Evolutionary conservation across 2,888 invertebrate genomes (phyloP).

Genomic region (Danaus chrysippus): DNA sequence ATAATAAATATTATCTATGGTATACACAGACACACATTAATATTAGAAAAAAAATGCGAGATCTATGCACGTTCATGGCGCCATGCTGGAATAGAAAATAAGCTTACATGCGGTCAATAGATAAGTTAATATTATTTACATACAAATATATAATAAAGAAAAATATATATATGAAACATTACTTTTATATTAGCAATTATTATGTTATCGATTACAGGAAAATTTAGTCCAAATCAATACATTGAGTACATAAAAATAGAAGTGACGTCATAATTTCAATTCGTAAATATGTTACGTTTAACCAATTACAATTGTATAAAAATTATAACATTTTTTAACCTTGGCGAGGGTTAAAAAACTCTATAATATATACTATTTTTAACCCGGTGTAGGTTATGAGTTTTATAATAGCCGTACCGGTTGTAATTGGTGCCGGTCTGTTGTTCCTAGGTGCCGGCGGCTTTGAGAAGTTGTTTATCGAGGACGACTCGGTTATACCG

Average conservation of each 20-base stretch:
- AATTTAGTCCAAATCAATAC: no score
- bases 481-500: constrained; percentile 46
- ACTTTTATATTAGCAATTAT: constrained; percentile 18
- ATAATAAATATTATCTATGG: constrained; percentile 15
- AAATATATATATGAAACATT: not conserved
- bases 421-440: constrained; percentile 50
- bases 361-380: no score
- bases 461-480: constrained; percentile 45
- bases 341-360: no score
- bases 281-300: no score
- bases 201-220: no score
- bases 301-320: no score
- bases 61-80: constrained; percentile 67
- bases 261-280: no score
- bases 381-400: no score
- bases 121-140: constrained; percentile 8
- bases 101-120: constrained; percentile 51
- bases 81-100: constrained; percentile 69
- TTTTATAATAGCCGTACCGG: constrained; percentile 46
- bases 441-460: constrained; percentile 54
- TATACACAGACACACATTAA: constrained; percentile 49
- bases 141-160: not conserved
- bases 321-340: no score
- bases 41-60: constrained; percentile 46
- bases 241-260: no score